Base-by-base conservation (phyloP, 2,888 invertebrate species). In the Anoplius nigerrimus region DNA sequence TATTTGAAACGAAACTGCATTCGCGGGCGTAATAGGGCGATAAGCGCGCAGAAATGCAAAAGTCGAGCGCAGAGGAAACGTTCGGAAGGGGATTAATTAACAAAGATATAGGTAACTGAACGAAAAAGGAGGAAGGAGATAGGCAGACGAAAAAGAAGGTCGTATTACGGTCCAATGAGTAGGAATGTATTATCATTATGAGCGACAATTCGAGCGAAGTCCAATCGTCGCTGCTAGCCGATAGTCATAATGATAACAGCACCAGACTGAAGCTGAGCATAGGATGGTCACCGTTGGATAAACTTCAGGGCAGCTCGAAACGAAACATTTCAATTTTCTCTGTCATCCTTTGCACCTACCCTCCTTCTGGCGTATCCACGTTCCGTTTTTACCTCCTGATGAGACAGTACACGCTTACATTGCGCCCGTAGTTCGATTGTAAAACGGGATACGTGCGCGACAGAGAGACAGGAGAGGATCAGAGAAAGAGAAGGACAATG, bases 361-460 rank as follows among this genome's bases (percentile, higher is more conserved):
- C 34, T 43, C 13, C 42, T 34, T 43, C 34, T 13, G 34, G 4
- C 34, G 11, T 11, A 34, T 34, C 34, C 4, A 13, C 34, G 6
- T 18, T 18, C 56, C 20, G 20, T 53, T 13, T 62, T 16, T 34
- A 42, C 13, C 24, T 21, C n/a, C 27, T 20, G 11, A 22, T 22
- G 11, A 42, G n/a, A 8, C 34, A 18, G 20, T 18, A 20, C 51
- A 51, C 51, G 20, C 51, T 24, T 52, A 52, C 42, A 55, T 55
- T 46, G 56, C 16, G 55, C 52, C 24, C 45, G 59, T 34, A 46
- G 21, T 54, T 69, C 72, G 62, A 48, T 72, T 62, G 42, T 53
- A 69, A 69, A 75, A 75, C 70, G 68, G 72, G 67, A 66, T 46
- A 45, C 61, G 61, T n/a, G n/a, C n/a, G 57, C 56, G 48, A 48